Percentiles rank a stretch among this genome's conserved stretches.
Conservation (phyloP, 2,113 vertebrate genomes). For the Alligator sinensis region DNA sequence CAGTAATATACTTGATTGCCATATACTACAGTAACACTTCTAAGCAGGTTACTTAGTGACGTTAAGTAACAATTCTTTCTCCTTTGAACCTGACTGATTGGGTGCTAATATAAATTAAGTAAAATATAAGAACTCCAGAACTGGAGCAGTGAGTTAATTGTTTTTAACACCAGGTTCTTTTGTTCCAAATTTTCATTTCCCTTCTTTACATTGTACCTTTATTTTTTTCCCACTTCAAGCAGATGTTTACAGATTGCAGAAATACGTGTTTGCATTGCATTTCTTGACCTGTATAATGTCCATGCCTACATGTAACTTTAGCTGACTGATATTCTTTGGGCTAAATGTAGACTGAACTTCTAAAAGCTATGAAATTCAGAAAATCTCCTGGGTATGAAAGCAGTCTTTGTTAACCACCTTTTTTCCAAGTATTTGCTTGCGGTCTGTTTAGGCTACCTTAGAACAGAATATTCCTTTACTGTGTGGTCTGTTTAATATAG, state of each 20-base stretch:
- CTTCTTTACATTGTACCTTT: background rate
- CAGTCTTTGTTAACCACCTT: constrained; percentile 43
- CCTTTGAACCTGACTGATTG: background rate
- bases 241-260: background rate
- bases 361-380: constrained; percentile 14
- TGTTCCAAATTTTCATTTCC: background rate
- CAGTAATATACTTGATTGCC: background rate
- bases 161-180: background rate
- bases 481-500: background rate
- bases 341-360: background rate
- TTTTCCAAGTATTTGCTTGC: constrained; percentile 19
- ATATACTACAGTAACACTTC: background rate
- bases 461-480: background rate
- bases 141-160: background rate
- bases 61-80: background rate
- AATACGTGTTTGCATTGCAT: background rate
- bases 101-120: background rate
- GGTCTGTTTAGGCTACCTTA: background rate
- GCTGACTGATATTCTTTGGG: background rate
- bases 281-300: background rate
- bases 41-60: background rate
- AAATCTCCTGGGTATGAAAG: constrained; percentile 44
- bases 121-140: background rate
- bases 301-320: background rate
- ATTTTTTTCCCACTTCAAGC: background rate